phyloP scores from a whole-genome alignment of 2,888 invertebrate species.

The Caenorhabditis becei region DNA sequence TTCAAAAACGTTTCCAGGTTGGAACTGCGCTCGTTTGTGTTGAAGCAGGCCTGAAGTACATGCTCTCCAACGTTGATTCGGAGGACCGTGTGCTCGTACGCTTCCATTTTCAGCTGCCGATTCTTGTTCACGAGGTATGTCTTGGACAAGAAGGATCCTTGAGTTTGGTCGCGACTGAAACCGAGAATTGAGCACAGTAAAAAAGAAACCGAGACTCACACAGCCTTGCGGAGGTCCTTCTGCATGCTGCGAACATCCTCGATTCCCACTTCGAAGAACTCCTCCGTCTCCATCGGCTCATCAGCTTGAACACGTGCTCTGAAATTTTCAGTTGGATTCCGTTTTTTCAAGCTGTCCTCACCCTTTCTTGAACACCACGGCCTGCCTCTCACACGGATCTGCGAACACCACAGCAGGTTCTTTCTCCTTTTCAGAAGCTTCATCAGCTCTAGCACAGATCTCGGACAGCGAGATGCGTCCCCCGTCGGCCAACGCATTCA shows the following conservation, averaged over 20 bases:
- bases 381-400: slow-evolving; percentile 64
- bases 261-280: slow-evolving; percentile 71
- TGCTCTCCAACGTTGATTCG: slow-evolving; percentile 68
- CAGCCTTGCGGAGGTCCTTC: slow-evolving; percentile 65
- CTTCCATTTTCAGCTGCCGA: slow-evolving; percentile 68
- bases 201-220: slow-evolving; percentile 50
- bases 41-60: slow-evolving; percentile 70
- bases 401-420: slow-evolving; percentile 49
- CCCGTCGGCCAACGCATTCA: slow-evolving; percentile 54
- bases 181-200: neutral
- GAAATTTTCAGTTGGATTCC: neutral
- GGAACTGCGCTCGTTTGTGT: slow-evolving; percentile 65
- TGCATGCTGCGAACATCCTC: slow-evolving; percentile 72
- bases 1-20: slow-evolving; percentile 29
- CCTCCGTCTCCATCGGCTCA: slow-evolving; percentile 65
- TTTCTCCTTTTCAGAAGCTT: slow-evolving; percentile 31
- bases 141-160: slow-evolving; percentile 69
- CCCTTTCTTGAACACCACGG: slow-evolving; percentile 59
- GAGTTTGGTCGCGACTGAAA: slow-evolving; percentile 65
- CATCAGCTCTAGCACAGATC: slow-evolving; percentile 40
- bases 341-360: slow-evolving; percentile 10
- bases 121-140: slow-evolving; percentile 69
- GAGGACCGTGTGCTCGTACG: slow-evolving; percentile 72
- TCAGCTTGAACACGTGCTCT: slow-evolving; percentile 20
- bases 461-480: slow-evolving; percentile 49